Percentiles rank a stretch among this genome's conserved stretches.
phyloP scores from a whole-genome alignment of 23 tunicate genomes.

The Styela clava region DNA sequence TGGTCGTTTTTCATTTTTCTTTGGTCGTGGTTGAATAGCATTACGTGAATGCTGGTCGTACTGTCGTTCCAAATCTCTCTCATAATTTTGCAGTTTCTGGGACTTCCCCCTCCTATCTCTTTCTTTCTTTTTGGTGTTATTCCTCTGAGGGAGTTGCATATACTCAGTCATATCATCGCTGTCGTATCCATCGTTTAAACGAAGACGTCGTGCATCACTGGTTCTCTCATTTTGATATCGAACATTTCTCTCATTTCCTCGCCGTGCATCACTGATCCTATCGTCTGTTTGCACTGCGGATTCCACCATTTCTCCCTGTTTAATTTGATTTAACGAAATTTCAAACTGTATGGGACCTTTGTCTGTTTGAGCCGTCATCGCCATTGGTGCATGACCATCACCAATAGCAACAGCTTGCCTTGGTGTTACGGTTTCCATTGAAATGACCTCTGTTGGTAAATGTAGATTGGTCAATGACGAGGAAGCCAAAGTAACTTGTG shows the following conservation, averaged over 20 bases:
- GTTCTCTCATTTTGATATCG: not conserved
- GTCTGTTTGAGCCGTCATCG: constrained; percentile 25
- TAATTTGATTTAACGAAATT: constrained; percentile 56
- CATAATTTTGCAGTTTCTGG: constrained; percentile 1
- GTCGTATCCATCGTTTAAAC: constrained; percentile 3
- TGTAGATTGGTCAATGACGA: not conserved
- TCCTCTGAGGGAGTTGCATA: constrained; percentile 60
- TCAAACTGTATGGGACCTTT: constrained; percentile 70
- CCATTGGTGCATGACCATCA: constrained; percentile 14
- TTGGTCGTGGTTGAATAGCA: not conserved
- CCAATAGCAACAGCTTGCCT: not conserved
- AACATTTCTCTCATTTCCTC: not conserved
- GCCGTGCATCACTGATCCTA: not conserved
- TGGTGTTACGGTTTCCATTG: not conserved
- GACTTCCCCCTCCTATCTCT: not conserved
- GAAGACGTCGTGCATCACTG: not conserved
- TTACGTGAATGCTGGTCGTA: constrained; percentile 45
- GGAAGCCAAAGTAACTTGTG: not conserved
- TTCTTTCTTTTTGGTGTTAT: not conserved
- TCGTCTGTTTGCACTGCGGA: constrained; percentile 69
- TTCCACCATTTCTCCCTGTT: constrained; percentile 34
- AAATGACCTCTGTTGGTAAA: not conserved
- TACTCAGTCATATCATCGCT: constrained; percentile 73
- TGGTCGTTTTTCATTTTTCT: constrained; percentile 35
- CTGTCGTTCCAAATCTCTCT: constrained; percentile 22